Evolutionary conservation across 2,888 invertebrate species (phyloP).

Genomic region (Bellardia bayeri): DNA sequence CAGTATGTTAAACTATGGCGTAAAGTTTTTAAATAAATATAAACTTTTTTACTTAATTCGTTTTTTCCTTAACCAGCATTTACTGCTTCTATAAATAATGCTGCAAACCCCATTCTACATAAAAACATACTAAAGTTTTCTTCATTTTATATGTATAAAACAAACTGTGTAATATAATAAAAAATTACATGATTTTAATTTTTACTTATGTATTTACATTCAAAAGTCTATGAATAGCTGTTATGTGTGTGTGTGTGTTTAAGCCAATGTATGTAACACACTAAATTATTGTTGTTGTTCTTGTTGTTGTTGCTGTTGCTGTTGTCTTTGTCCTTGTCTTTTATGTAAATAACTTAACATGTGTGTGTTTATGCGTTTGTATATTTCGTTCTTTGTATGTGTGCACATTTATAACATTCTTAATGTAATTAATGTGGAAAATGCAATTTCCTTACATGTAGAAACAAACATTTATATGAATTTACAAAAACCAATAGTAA

Average conservation of each 20-base stretch:
- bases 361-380: neutral
- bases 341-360: neutral
- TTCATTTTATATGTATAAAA: no score
- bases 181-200: constrained; percentile 59
- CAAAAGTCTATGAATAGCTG: neutral
- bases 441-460: constrained; percentile 45
- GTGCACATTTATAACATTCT: constrained; percentile 51
- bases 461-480: neutral
- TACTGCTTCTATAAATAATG: no score
- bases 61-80: neutral
- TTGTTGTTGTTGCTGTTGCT: no score
- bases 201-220: constrained; percentile 16
- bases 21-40: no score
- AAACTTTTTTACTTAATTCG: no score
- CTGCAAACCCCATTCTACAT: no score
- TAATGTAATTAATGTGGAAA: constrained; percentile 56
- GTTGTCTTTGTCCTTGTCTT: neutral
- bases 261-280: neutral
- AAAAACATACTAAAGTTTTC: no score
- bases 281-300: constrained; percentile 3
- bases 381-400: neutral
- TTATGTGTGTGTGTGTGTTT: neutral
- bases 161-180: neutral
- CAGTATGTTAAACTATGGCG: no score
- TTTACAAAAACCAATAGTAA: neutral